These are phyloP conservation scores for Zygaena filipendulae DNA, from an alignment of 2,888 invertebrate genomes.

Conservation along the genomic window DNA sequence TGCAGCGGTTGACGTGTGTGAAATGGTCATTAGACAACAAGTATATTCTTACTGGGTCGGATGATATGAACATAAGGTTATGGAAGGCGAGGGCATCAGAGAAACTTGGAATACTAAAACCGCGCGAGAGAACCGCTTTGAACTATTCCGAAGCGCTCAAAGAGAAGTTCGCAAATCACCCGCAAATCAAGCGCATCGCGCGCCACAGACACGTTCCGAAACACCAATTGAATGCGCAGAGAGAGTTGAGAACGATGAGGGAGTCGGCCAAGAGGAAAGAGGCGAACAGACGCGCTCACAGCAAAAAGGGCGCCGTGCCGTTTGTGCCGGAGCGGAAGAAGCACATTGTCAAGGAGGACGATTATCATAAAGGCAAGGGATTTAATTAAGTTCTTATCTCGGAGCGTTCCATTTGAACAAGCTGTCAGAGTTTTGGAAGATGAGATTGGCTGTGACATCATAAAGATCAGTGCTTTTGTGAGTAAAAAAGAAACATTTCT, in stretches of 20 bases:
- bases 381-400: conserved; percentile 91
- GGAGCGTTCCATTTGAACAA: conserved; percentile 98
- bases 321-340: conserved; percentile 80
- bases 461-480: conserved; percentile 94
- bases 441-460: conserved; percentile 93
- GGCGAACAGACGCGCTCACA: conserved; percentile 85
- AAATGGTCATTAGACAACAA: conserved; percentile 95
- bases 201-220: conserved; percentile 96
- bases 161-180: conserved; percentile 93
- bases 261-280: conserved; percentile 84
- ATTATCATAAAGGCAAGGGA: conserved; percentile 96
- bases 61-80: conserved; percentile 98
- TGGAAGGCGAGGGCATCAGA: conserved; percentile 99
- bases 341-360: conserved; percentile 81
- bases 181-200: conserved; percentile 91
- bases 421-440: conserved; percentile 89
- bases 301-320: conserved; percentile 87
- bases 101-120: conserved; percentile 93
- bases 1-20: conserved; percentile 94
- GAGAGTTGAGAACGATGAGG: conserved; percentile 78
- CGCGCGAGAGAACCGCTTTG: conserved; percentile 87
- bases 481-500: too few species aligned
- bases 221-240: conserved; percentile 85
- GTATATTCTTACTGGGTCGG: conserved; percentile 94
- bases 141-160: conserved; percentile 89